These are phyloP conservation scores for Pseudorhombus dupliciocellatus DNA, from an alignment of 2,113 vertebrate genomes.

Conservation along the genomic window DNA sequence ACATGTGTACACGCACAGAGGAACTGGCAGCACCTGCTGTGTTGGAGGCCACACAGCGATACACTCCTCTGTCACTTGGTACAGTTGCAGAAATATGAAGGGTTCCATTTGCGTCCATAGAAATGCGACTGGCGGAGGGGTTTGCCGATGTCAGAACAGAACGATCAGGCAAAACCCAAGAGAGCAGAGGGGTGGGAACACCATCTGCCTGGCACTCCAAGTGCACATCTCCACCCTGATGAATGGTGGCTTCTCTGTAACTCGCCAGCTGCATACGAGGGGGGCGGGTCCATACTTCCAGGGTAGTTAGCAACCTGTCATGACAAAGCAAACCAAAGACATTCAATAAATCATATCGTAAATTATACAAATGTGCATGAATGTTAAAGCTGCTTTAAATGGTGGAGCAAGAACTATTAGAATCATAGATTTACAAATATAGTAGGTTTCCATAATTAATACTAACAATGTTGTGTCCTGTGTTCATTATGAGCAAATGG, in stretches of 20 bases:
- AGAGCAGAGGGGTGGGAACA: conserved; percentile 85
- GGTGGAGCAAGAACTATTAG: not conserved
- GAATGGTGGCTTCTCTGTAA: conserved; percentile 85
- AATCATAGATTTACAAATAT: not conserved
- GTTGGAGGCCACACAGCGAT: conserved; percentile 92
- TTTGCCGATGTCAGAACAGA: conserved; percentile 73
- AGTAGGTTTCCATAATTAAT: conserved; percentile 1
- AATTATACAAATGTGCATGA: not conserved
- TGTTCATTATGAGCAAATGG: conserved; percentile 9
- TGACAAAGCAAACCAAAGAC: not conserved
- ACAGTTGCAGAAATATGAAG: conserved; percentile 80
- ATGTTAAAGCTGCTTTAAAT: conserved; percentile 12
- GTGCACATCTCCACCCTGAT: conserved; percentile 85
- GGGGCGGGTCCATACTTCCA: conserved; percentile 84
- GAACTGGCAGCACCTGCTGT: conserved; percentile 88
- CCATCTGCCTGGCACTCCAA: conserved; percentile 89
- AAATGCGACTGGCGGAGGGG: conserved; percentile 72
- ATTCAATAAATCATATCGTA: not conserved
- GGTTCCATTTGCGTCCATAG: conserved; percentile 86
- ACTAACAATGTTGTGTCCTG: not conserved
- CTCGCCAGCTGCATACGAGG: conserved; percentile 84
- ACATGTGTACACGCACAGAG: conserved; percentile 89
- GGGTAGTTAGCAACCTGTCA: conserved; percentile 78
- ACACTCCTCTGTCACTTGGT: conserved; percentile 86
- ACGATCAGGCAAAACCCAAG: conserved; percentile 91